Base-by-base conservation (phyloP, 2,113 vertebrate genomes). In the Chaetops frenatus region DNA sequence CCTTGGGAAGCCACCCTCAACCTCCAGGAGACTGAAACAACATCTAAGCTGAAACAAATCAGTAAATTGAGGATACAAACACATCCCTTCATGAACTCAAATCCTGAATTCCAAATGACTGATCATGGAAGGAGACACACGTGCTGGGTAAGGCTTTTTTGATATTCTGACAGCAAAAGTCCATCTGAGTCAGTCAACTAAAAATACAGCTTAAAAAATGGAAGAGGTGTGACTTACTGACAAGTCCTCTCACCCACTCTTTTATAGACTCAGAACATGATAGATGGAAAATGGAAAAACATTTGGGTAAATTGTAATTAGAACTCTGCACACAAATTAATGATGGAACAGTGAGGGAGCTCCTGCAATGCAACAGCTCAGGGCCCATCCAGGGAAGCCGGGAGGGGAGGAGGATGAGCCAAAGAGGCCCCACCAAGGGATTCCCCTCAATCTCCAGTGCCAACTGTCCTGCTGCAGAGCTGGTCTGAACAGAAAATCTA, bases 151-250 rank as follows among this genome's bases (percentile, higher is more conserved):
- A 90, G 60, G 64, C 35, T 95, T 94, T 86, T 90, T 88, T 51
- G 65, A 86, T 93, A 17, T 95, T 96, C 92, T 94, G 92, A 95
- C 93, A 96, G 85, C 86, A 74, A 31, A 93, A 93, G 92, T 96
- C 96, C 94, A 96, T 96, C 92, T 97, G 96, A 97, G 88, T 96
- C 95, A 97, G 94, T 96, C 80, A 95, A 81, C 95, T 94, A 97
- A 97, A 96, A 96, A 97, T 97, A 96, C 1, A 92, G 72, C 57
- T 84, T 42, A 79, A 81, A 95, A 97, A 96, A 96, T 95, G 77
- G 72, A 88, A 97, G 95, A 96, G 94, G 92, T 96, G 93, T 97
- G 93, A 97, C 94, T 97, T 96, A 93, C 94, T 97, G 95, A 97
- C 95, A 96, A 96, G 93, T 86, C 88, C 96, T 96, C 92, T 97